A percentile compares a stretch with the other conserved stretches of the same genome.
Conservation (phyloP, 1,140 invertebrate genomes). For the Holotrichia oblita region DNA sequence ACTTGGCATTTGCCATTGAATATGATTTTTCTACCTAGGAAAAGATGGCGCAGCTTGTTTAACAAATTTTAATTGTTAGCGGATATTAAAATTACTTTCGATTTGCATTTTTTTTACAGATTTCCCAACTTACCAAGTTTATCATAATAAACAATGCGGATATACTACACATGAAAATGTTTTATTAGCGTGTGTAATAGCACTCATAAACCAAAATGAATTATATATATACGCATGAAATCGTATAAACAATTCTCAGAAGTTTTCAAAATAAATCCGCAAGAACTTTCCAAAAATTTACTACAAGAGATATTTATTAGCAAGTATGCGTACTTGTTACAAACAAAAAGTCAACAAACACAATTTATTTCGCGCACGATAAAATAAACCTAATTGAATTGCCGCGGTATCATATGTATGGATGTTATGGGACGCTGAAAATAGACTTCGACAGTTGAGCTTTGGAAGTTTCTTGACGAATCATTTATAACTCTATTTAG, state of each 20-base stretch:
- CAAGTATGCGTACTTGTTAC: neutral
- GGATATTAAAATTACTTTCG: too few relatives aligned
- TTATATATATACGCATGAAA: neutral
- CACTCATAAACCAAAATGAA: neutral
- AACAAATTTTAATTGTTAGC: too few relatives aligned
- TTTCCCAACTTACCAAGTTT: too few relatives aligned
- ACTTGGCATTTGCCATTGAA: too few relatives aligned
- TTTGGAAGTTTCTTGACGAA: neutral
- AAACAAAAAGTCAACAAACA: conserved; percentile 14
- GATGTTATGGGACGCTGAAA: too few relatives aligned
- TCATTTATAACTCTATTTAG: conserved; percentile 3
- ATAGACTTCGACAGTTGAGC: neutral
- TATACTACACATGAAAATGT: neutral
- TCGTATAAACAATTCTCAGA: neutral
- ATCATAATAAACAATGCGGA: too few relatives aligned
- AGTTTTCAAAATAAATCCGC: neutral
- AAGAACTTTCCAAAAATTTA: neutral
- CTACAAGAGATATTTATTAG: neutral
- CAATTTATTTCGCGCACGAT: neutral
- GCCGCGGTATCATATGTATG: neutral
- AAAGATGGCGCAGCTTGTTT: too few relatives aligned
- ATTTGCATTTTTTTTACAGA: neutral
- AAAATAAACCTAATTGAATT: neutral
- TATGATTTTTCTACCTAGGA: too few relatives aligned
- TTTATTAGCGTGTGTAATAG: neutral